Base-by-base conservation (phyloP, 2,113 vertebrate species). In the Lipophrys pholis region DNA sequence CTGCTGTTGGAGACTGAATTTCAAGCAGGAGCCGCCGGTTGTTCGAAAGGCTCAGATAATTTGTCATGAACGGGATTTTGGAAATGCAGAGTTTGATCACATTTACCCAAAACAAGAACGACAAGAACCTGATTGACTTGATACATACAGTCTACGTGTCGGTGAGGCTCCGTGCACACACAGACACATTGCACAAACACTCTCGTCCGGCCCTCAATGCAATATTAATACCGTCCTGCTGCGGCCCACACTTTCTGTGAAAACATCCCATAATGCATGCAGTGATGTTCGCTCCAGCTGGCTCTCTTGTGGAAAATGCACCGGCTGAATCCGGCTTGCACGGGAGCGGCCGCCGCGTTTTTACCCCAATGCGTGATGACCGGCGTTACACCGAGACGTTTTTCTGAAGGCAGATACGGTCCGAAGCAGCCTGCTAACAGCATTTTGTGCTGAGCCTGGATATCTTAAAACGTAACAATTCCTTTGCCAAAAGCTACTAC, bases 221-320 rank as follows among this genome's bases (percentile, higher is more conserved):
- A 81, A 71, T 80, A 84, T 84, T 84, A 84, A 78, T 57, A 79
- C 63, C 59, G 73, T 5, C 50, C 69, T 63, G 74, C 69, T 73
- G 72, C 40, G 35, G 60, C 83, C 70, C 71, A 70, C 65, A 69
- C 81, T 60, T 55, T 30, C 58, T 76, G 67, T 69, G 57, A 81
- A 87, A 64, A 73, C 81, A 73, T 82, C 83, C 69, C 64, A 82
- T 88, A 80, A 82, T 85, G 64, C 75, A 76, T 67, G 56, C 64
- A 30, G 51, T 61, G 80, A 68, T 72, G 40, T 75, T 52, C 69
- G 58, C 76, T 66, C 48, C 69, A 53, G 52, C 79, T 69, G 60
- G 17, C 68, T 60, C 65, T 49, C 52, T 38, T 72, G 36, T 62
- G 64, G 69, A 83, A 63, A 62, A 76, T 63, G 69, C 56, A 54